phyloP scores from a whole-genome alignment of 2,888 invertebrate species.

The Pegoplata infirma region DNA sequence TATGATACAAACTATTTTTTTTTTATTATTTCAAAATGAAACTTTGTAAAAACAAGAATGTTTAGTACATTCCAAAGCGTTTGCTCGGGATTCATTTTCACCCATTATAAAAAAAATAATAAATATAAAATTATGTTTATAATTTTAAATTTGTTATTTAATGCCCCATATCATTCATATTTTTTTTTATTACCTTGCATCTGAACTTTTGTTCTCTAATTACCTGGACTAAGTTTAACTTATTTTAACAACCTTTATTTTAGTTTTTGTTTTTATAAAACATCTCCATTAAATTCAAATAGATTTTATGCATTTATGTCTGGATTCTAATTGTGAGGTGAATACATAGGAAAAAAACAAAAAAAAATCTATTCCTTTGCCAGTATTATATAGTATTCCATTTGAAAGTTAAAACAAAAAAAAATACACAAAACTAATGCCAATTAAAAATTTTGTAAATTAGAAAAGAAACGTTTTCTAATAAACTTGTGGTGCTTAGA shows the following conservation, averaged over 20 bases:
- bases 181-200: constrained; percentile 8
- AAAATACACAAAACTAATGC: constrained; percentile 58
- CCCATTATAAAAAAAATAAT: no score
- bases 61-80: no score
- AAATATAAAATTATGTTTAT: no score
- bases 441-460: constrained; percentile 59
- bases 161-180: no score
- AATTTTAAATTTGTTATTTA: no score
- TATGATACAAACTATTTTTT: no score
- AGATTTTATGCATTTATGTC: constrained; percentile 53
- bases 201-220: constrained; percentile 54
- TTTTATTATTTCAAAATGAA: no score
- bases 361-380: constrained; percentile 24
- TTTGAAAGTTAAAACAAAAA: not conserved
- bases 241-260: constrained; percentile 22
- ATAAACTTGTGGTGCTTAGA: constrained; percentile 54
- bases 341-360: not conserved
- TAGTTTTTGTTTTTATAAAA: constrained; percentile 12
- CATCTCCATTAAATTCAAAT: constrained; percentile 56
- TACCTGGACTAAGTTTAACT: constrained; percentile 60
- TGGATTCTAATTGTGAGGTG: constrained; percentile 34
- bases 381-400: constrained; percentile 7
- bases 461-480: constrained; percentile 58
- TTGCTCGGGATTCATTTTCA: no score
- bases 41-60: no score